Evolutionary conservation across 2,888 invertebrate genomes (phyloP), one percentile per base, ranked within the genome.

Genomic region (Mactromeris polynyma): DNA sequence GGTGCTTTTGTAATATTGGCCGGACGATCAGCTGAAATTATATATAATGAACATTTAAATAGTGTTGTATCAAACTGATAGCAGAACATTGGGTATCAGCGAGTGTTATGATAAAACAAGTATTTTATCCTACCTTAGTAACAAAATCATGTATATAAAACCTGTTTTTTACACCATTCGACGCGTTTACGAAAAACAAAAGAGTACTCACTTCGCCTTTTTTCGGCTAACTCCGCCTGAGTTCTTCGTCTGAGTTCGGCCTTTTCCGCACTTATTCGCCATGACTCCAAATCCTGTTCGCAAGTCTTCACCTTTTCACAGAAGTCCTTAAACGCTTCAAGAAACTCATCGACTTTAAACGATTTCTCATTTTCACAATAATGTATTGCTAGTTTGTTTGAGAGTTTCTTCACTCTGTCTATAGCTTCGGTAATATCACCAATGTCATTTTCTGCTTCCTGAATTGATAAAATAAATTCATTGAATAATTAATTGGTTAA

Each of bases 321-420:
- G 97, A 99, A 99, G 83, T 98, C 98, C 94, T 98, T 98, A 96
- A 99, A 98, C 93, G 98, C 98, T 97, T 98, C 98, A 95, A 99
- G 98, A 96, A 99, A 99, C 96, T 99, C 99, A 96, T 99, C 99
- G 58, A 99, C 97, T 96, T 98, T 99, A 96, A 99, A 99, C 0
- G 98, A 97, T 85, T 97, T 98, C 0, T 98, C 97, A 95, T 99
- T 99, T 96, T 99, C 99, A 97, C 99, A 99, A 97, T 99, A 99
- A 97, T 99, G 99, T 85, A 98, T 98, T 0, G 99, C 98, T 51
- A 99, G 97, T 90, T 98, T 98, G 91, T 97, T 97, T 54, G 98
- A 97, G 88, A 94, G 91, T 80, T 94, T 94, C 46, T 93, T 84
- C 9, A 96, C 89, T 19, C 95, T 89, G 0, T 94, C 95, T 33